Percentiles rank a stretch among this genome's conserved stretches.
phyloP scores from a whole-genome alignment of 2,113 vertebrate species.

The Sapajus apella region DNA sequence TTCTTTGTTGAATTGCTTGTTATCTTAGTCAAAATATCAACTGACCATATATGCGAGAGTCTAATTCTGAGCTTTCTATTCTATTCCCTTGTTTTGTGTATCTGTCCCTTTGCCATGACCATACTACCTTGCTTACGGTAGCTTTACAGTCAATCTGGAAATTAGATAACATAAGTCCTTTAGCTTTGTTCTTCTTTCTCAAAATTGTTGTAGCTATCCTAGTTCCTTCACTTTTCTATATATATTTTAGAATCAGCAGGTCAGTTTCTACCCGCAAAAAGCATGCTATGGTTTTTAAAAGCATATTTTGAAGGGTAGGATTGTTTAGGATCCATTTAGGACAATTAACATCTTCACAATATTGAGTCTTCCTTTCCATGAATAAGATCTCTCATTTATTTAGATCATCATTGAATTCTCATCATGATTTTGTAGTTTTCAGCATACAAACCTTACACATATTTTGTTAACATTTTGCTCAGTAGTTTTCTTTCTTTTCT shows the following conservation, averaged over 20 bases:
- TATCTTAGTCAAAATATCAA: neutral
- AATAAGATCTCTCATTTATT: neutral
- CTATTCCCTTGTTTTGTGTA: neutral
- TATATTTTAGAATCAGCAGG: neutral
- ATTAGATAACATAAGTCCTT: neutral
- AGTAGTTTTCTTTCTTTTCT: neutral
- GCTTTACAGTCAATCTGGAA: constrained; percentile 18
- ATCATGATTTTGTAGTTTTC: neutral
- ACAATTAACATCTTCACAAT: neutral
- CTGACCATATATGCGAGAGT: neutral
- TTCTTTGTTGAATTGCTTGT: neutral
- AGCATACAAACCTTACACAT: neutral
- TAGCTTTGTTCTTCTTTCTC: constrained; percentile 4
- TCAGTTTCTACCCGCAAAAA: neutral
- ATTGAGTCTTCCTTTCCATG: neutral
- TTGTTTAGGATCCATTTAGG: neutral
- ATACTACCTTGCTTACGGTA: neutral
- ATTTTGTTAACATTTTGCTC: neutral
- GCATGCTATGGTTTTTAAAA: neutral
- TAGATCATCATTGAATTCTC: constrained; percentile 12
- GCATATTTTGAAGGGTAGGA: neutral
- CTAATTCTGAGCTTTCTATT: neutral
- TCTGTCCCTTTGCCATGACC: neutral
- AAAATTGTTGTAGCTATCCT: neutral
- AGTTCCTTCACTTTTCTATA: neutral